A percentile compares a stretch with the other conserved stretches of the same genome.
Evolutionary conservation across 2,113 vertebrate genomes (phyloP).

Genomic region (Tetraodon nigroviridis): DNA sequence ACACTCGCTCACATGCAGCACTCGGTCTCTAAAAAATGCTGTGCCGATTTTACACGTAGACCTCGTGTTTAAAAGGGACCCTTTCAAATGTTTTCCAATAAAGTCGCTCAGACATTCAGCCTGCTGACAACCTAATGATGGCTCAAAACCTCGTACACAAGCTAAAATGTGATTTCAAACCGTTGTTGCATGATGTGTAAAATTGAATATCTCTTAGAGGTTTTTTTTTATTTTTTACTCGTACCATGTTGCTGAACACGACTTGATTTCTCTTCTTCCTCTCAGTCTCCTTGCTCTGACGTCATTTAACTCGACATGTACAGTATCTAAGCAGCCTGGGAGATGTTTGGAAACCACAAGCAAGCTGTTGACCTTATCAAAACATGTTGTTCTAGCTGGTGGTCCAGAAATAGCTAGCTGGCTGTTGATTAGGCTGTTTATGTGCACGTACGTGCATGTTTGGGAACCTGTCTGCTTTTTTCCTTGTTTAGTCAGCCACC

Average conservation of each 20-base stretch:
- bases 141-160: slow-evolving; percentile 10
- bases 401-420: slow-evolving; percentile 45
- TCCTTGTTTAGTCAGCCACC: slow-evolving; percentile 29
- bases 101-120: slow-evolving; percentile 13
- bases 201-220: no score
- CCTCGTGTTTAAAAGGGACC: slow-evolving; percentile 26
- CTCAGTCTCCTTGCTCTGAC: slow-evolving; percentile 1
- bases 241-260: no score
- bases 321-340: slow-evolving; percentile 15
- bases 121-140: slow-evolving; percentile 11
- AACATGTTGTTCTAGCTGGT: slow-evolving; percentile 47
- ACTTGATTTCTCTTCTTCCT: not conserved
- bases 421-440: slow-evolving; percentile 34
- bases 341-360: slow-evolving; percentile 43
- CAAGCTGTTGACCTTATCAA: slow-evolving; percentile 56
- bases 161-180: slow-evolving; percentile 13
- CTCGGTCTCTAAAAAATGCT: slow-evolving; percentile 33
- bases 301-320: slow-evolving; percentile 30
- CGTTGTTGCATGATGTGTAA: no score
- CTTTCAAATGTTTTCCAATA: slow-evolving; percentile 7
- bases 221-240: no score
- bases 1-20: slow-evolving; percentile 33
- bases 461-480: not conserved
- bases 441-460: slow-evolving; percentile 20
- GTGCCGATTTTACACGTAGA: slow-evolving; percentile 34